phyloP scores from a whole-genome alignment of 2,888 invertebrate genomes.

The Sussaba pulchella region DNA sequence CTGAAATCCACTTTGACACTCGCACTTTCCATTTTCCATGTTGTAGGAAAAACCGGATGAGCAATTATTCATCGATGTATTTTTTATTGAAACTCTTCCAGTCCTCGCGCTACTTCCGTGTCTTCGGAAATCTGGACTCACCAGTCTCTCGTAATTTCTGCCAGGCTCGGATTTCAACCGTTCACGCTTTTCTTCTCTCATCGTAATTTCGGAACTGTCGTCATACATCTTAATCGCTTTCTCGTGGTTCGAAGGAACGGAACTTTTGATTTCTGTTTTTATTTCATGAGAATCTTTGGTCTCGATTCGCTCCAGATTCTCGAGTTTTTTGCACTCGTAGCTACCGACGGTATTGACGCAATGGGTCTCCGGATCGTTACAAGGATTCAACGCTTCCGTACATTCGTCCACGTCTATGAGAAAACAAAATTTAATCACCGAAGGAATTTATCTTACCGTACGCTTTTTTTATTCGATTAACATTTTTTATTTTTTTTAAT shows the following conservation, averaged over 20 bases:
- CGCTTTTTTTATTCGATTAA: too few species aligned
- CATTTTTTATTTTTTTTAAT: background rate
- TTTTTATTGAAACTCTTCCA: conserved; percentile 33
- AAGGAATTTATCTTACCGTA: background rate
- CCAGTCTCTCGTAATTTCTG: conserved; percentile 47
- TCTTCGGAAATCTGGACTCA: conserved; percentile 21
- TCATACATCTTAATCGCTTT: conserved; percentile 40
- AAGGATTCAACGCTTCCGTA: conserved; percentile 80
- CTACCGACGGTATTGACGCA: conserved; percentile 93
- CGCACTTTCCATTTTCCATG: conserved; percentile 41
- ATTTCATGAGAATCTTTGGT: background rate
- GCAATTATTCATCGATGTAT: conserved; percentile 37
- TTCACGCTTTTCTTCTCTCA: conserved; percentile 15
- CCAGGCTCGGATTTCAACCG: conserved; percentile 23
- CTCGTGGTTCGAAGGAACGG: conserved; percentile 36
- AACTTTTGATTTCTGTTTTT: background rate
- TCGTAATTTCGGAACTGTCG: conserved; percentile 5
- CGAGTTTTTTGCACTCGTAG: conserved; percentile 83
- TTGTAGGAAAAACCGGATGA: conserved; percentile 49
- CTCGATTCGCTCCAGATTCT: conserved; percentile 1
- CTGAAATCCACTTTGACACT: conserved; percentile 41
- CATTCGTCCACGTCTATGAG: conserved; percentile 87
- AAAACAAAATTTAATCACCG: background rate
- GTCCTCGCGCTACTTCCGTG: conserved; percentile 13
- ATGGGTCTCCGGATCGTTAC: conserved; percentile 84